Evolutionary conservation across 1,140 invertebrate species (phyloP), one percentile per base, ranked within the genome.

Genomic region (Paralvinella palmiformis): DNA sequence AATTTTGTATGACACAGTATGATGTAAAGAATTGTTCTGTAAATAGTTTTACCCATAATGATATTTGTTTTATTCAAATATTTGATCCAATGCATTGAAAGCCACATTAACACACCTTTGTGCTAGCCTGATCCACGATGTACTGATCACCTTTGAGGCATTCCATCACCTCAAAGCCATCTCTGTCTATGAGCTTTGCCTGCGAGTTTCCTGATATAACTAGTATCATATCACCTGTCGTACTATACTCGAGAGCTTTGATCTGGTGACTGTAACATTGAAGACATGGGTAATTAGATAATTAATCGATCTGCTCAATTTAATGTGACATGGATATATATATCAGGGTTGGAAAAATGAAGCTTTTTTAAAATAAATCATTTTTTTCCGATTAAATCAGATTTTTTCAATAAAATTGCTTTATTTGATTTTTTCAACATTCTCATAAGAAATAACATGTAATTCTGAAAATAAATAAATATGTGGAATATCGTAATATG

Each of bases 91-190:
- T n/a, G n/a, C n/a, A n/a, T n/a, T n/a, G n/a, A n/a, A n/a, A n/a
- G n/a, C n/a, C n/a, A n/a, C n/a, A 60, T 50, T 10, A n/a, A 53
- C 55, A 52, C 66, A 81, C 79, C 82, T 97, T 96, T 0, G 96
- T 99, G 68, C 86, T 86, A 0, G 89, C 87, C 88, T 94, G 92
- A 80, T 99, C 96, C 1, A 88, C 87, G 35, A 99, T 89, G 74
- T 98, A 99, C 79, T 96, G 94, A 81, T 98, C 95, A 3, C 95
- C 85, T 81, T 97, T 96, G 0, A 94, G 88, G 71, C 94, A 98
- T 81, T 99, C 95, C 17, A 93, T 85, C 64, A 93, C 87, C 77
- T 98, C 94, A 73, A 94, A 93, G 2, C 96, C 97, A 80, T 99
- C 96, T 60, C 96, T 83, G 77, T 98, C 96, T 3, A 98, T 77